phyloP scores from a whole-genome alignment of 2,888 invertebrate genomes.

The Luperina testacea region DNA sequence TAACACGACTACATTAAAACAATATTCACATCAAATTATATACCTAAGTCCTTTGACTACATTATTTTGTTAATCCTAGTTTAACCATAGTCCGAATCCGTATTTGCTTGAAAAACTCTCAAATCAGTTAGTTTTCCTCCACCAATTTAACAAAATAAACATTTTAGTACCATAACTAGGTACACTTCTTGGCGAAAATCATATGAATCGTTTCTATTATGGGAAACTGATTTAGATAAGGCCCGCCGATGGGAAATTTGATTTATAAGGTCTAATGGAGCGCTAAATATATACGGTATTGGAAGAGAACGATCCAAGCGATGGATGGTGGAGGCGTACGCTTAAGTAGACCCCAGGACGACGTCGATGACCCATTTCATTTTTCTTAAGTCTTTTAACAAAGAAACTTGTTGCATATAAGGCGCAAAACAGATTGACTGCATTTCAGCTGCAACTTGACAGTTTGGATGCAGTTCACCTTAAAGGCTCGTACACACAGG shows the following conservation, averaged over 20 bases:
- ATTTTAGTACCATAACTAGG: too few relatives aligned
- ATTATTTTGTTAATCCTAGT: neutral
- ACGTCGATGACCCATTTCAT: conserved; percentile 34
- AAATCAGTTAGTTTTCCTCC: neutral
- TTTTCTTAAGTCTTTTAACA: conserved; percentile 32
- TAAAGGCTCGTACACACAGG: too few relatives aligned
- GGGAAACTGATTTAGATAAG: conserved; percentile 61
- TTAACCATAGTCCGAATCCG: neutral
- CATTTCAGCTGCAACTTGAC: too few relatives aligned
- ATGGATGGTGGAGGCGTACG: conserved; percentile 35
- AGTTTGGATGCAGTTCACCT: too few relatives aligned
- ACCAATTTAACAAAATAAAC: too few relatives aligned
- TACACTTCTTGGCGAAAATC: conserved; percentile 29
- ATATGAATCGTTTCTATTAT: conserved; percentile 44
- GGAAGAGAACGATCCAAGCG: conserved; percentile 32
- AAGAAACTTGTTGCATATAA: conserved; percentile 28
- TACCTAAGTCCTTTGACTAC: neutral
- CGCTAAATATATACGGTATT: conserved; percentile 60
- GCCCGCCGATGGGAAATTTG: conserved; percentile 56
- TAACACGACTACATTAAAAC: neutral
- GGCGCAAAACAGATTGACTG: neutral
- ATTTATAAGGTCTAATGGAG: conserved; percentile 63
- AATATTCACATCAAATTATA: neutral
- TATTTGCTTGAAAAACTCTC: neutral
- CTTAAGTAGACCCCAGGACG: conserved; percentile 40